Evolutionary conservation across 2,888 invertebrate genomes (phyloP).

Genomic region (Cantharis nigra): DNA sequence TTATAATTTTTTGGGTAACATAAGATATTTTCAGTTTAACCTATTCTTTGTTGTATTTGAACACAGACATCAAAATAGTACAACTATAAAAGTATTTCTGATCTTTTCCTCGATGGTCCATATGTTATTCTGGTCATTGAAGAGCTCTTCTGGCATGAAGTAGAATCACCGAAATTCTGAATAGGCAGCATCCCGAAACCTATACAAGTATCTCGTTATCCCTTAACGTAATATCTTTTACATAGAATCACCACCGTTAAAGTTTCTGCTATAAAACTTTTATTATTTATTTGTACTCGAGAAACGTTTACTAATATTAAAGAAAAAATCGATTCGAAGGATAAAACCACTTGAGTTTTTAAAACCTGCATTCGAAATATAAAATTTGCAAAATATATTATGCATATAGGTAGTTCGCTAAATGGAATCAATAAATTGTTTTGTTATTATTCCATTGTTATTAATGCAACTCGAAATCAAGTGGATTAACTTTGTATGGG

Average conservation of each 20-base stretch:
- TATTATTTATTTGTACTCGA: not conserved
- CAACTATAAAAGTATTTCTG: slow-evolving; percentile 9
- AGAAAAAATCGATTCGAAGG: not conserved
- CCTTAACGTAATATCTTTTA: slow-evolving; percentile 28
- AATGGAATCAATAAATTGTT: not conserved
- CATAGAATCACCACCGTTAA: slow-evolving; percentile 6
- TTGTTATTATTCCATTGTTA: slow-evolving; percentile 2
- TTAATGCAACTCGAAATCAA: slow-evolving; percentile 15
- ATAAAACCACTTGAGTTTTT: not conserved
- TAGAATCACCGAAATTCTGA: slow-evolving; percentile 41
- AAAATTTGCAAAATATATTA: not conserved
- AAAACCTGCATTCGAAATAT: not conserved
- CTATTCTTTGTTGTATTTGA: not conserved
- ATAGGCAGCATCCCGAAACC: slow-evolving; percentile 42
- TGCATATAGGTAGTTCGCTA: not conserved
- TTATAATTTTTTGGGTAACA: not conserved
- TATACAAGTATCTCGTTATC: slow-evolving; percentile 53
- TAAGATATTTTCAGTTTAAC: not conserved
- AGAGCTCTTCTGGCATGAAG: slow-evolving; percentile 42
- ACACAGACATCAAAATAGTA: slow-evolving; percentile 10
- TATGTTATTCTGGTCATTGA: slow-evolving; percentile 42
- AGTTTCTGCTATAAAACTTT: slow-evolving; percentile 1
- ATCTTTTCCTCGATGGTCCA: slow-evolving; percentile 17
- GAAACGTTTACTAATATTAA: not conserved
- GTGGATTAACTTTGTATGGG: slow-evolving; percentile 9